Evolutionary conservation across 2,113 vertebrate genomes (phyloP).

Genomic region (Rhinoderma darwinii): DNA sequence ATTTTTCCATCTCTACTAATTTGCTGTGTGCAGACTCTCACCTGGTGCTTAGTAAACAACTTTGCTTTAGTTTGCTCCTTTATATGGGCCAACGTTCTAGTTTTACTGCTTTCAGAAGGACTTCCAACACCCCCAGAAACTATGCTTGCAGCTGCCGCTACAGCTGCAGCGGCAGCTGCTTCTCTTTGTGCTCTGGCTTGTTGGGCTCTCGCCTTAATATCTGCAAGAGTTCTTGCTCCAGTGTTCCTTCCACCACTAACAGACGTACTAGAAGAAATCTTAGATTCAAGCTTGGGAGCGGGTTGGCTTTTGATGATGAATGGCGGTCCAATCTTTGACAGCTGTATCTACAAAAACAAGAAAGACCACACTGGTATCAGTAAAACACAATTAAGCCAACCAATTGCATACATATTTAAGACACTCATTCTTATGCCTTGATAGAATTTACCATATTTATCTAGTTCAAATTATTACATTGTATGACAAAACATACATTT

Average conservation of each 20-base stretch:
- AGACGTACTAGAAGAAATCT: slow-evolving; percentile 70
- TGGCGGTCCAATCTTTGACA: slow-evolving; percentile 83
- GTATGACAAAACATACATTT: no score
- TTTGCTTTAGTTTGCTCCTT: slow-evolving; percentile 86
- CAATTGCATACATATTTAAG: neutral
- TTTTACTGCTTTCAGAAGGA: slow-evolving; percentile 77
- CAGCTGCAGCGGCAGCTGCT: slow-evolving; percentile 79
- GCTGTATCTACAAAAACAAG: slow-evolving; percentile 76
- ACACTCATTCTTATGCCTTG: neutral
- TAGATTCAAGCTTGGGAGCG: slow-evolving; percentile 77
- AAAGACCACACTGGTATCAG: neutral
- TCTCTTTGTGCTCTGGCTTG: slow-evolving; percentile 84
- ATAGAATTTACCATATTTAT: neutral
- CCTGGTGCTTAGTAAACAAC: slow-evolving; percentile 82
- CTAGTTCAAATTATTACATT: no score
- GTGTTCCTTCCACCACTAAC: slow-evolving; percentile 78
- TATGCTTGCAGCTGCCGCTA: slow-evolving; percentile 79
- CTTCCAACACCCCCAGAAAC: slow-evolving; percentile 78
- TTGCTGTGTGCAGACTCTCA: slow-evolving; percentile 77
- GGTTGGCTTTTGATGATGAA: slow-evolving; percentile 86
- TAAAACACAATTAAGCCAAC: neutral
- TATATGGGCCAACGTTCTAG: slow-evolving; percentile 80
- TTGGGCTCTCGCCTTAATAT: slow-evolving; percentile 85
- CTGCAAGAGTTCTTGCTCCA: slow-evolving; percentile 82
- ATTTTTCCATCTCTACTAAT: slow-evolving; percentile 73